Evolutionary conservation across 2,888 invertebrate species (phyloP), one percentile per base, ranked within the genome.

Genomic region (Cheilosia pagana): DNA sequence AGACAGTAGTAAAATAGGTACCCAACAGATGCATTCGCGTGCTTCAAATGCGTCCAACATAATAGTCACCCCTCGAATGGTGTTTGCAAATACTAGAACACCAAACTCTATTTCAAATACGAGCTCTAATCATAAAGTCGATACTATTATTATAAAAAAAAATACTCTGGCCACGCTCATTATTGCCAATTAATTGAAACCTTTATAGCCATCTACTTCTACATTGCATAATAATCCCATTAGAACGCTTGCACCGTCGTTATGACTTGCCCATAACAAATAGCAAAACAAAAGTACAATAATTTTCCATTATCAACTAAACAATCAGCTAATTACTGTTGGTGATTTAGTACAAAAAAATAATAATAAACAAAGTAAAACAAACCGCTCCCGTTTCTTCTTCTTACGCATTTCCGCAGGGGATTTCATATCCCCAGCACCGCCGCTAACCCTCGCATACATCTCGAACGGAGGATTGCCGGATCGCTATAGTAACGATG

Each of bases 351-450:
- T 77, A 60, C 59, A 10, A 21, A 50, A 19, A 6, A 23, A 16
- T 7, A 19, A 65, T 3, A 25, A 16, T 3, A 19, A 59, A 19
- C 28, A 6, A 48, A 60, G 65, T 62, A 0, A n/a, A 59, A 87
- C 87, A 57, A 88, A 91, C 90, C 90, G 90, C 23, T 62, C 63
- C 59, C 70, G 43, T 88, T 91, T 91, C 88, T 91, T 91, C 87
- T 91, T 90, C 81, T 90, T 90, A 35, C 91, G 89, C 88, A 90
- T 87, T 88, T 91, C 91, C 8, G 91, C 91, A 35, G 91, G 90
- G 71, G 91, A 91, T 82, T 91, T 91, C 87, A 90, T 89, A 71
- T 87, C 87, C 45, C 70, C 65, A 6, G 55, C 65, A 16, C 52
- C 16, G 16, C 70, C 62, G n/a, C 75, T 50, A 67, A 85, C 83